Percentiles rank a stretch among this genome's conserved stretches.
Evolutionary conservation across 2,797 vertebrate genomes (phyloP).

Genomic region (Hippocampus kuda): DNA sequence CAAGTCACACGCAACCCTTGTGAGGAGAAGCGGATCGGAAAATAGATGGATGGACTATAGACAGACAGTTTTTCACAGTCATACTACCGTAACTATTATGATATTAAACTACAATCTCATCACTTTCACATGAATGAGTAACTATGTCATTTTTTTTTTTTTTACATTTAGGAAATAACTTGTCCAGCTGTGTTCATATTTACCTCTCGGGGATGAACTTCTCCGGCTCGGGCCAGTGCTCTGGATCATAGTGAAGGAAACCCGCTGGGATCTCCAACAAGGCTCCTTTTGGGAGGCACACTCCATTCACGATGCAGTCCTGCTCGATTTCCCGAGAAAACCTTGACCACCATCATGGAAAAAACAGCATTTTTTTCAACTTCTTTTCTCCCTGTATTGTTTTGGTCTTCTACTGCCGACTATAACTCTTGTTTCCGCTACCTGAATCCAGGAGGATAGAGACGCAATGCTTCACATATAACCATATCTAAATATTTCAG

Average conservation of each 20-base stretch:
- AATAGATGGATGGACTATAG: too few species aligned
- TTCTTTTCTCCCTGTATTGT: too few species aligned
- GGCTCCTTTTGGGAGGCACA: constrained; percentile 72
- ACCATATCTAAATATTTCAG: constrained; percentile 94
- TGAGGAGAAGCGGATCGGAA: too few species aligned
- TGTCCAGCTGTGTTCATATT: neutral
- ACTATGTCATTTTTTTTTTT: too few species aligned
- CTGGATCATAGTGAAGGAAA: constrained; percentile 79
- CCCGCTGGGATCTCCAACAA: constrained; percentile 77
- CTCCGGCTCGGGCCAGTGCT: constrained; percentile 80
- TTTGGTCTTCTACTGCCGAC: neutral
- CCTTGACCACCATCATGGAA: constrained; percentile 47
- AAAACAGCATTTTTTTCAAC: neutral
- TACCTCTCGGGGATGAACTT: constrained; percentile 88
- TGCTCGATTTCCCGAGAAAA: constrained; percentile 71
- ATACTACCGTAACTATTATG: too few species aligned
- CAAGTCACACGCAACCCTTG: too few species aligned
- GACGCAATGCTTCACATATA: constrained; percentile 79
- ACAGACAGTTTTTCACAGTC: too few species aligned
- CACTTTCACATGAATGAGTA: neutral
- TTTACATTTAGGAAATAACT: neutral
- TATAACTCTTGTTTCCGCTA: constrained; percentile 35
- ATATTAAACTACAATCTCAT: neutral
- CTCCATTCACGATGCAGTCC: constrained; percentile 77
- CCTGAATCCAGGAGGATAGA: constrained; percentile 93